Percentiles rank a stretch among this genome's conserved stretches.
phyloP scores from a whole-genome alignment of 2,797 vertebrate genomes.

The Smutsia gigantea region DNA sequence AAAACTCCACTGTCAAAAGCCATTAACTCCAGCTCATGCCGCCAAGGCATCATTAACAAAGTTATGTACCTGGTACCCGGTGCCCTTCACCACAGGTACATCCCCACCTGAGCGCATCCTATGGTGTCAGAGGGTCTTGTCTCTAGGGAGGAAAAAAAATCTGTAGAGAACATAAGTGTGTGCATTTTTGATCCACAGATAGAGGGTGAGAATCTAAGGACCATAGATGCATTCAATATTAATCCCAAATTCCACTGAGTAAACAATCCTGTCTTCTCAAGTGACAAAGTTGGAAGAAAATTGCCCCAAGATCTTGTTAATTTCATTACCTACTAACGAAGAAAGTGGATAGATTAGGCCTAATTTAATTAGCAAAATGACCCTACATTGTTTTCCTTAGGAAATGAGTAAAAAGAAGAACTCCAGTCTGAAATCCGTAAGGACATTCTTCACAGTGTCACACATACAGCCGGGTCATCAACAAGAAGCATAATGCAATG shows the following conservation, averaged over 20 bases:
- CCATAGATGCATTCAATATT: neutral
- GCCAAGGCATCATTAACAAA: neutral
- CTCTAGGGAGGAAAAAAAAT: neutral
- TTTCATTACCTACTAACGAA: conserved; percentile 11
- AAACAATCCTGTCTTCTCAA: neutral
- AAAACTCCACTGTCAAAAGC: neutral
- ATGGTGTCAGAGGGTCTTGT: neutral
- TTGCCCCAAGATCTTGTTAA: neutral
- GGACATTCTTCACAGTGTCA: neutral
- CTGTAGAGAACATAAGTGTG: neutral
- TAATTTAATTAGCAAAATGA: conserved; percentile 31
- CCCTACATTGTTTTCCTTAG: neutral
- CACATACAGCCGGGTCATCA: neutral
- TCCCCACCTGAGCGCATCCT: neutral
- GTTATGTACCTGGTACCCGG: neutral
- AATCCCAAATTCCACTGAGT: conserved; percentile 15
- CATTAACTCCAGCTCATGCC: neutral
- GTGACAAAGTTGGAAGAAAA: neutral
- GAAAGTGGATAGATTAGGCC: neutral
- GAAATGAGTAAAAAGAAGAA: neutral
- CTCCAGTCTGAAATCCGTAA: neutral
- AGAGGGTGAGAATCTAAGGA: neutral
- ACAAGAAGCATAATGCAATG: neutral
- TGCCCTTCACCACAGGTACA: neutral
- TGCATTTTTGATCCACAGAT: neutral